Base-by-base conservation (phyloP, 2,797 vertebrate genomes). In the Platyrinchus mystaceus region DNA sequence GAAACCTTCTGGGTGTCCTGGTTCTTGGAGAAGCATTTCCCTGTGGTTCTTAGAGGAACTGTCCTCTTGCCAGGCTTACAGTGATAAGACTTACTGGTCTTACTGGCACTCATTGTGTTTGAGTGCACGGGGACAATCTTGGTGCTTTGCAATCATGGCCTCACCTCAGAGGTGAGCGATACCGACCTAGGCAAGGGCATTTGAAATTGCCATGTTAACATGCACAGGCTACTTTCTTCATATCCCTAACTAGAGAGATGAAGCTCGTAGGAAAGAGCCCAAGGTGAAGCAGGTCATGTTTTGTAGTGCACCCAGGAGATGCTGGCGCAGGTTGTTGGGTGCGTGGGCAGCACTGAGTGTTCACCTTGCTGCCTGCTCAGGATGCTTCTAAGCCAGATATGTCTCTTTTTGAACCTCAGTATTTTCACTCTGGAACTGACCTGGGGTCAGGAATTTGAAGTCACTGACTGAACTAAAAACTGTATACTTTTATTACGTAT, bases 401-500 rank as follows among this genome's bases (percentile, higher is more conserved):
- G 47, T 86, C 16, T 75, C 28, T 74, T 77, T 50, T 69, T 52
- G 53, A 56, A 83, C 26, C 23, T 47, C 46, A 27, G 3, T 60
- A 34, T 77, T 94, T 95, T 94, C 41, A 24, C 21, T 77, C 15
- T 90, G 56, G 37, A 86, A 92, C 24, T 5, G 4, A 75, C 28
- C n/a, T 63, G 15, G 18, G 41, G 14, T 27, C 36, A 37, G 36
- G 76, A 77, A 88, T 21, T 63, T 50, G 28, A 70, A 92, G 80
- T 32, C 9, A 22, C 22, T 80, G 39, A 39, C 76, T 58, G 30
- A 82, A 71, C 32, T 73, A 43, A 76, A n/a, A 90, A 41, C 15
- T 15, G 2, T 39, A 8, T 55, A 16, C 17, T 55, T 68, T 50
- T 50, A 55, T 7, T 50, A 41, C 0, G 0, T 59, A 0, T 14